phyloP scores from a whole-genome alignment of 2,888 invertebrate genomes.

The Eumerus sabulonum region DNA sequence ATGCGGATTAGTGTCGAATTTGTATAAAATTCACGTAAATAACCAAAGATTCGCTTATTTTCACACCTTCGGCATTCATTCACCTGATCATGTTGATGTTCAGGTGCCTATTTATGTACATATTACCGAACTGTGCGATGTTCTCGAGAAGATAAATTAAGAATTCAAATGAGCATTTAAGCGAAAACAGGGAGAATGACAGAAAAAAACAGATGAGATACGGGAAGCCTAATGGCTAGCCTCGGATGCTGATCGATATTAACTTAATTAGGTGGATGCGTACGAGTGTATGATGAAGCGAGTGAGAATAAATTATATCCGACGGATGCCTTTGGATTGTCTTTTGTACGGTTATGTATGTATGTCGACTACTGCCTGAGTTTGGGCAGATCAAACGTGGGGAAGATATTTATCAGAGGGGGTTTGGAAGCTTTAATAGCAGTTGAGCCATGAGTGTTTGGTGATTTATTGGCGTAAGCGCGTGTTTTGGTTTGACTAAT shows the following conservation, averaged over 20 bases:
- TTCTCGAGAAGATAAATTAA: constrained; percentile 13
- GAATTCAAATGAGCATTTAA: constrained; percentile 62
- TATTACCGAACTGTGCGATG: background rate
- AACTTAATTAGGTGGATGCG: constrained; percentile 52
- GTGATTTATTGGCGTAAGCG: no score
- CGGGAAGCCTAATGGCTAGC: constrained; percentile 30
- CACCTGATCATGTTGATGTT: constrained; percentile 41
- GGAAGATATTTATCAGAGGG: no score
- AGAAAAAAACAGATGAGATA: background rate
- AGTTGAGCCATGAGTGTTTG: no score
- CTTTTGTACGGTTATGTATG: no score
- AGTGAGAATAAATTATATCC: no score
- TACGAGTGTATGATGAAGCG: background rate
- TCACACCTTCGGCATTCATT: constrained; percentile 57
- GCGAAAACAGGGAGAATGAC: background rate
- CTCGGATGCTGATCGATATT: constrained; percentile 36
- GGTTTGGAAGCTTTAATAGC: no score
- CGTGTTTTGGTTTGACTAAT: no score
- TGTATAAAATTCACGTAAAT: constrained; percentile 59
- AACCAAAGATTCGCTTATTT: constrained; percentile 44
- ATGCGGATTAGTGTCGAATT: constrained; percentile 37
- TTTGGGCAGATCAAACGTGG: no score
- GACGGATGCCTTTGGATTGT: no score
- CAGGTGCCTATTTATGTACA: constrained; percentile 53
- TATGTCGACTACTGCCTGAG: no score